Evolutionary conservation across 1,140 invertebrate genomes (phyloP).

Genomic region (Danaus plexippus): DNA sequence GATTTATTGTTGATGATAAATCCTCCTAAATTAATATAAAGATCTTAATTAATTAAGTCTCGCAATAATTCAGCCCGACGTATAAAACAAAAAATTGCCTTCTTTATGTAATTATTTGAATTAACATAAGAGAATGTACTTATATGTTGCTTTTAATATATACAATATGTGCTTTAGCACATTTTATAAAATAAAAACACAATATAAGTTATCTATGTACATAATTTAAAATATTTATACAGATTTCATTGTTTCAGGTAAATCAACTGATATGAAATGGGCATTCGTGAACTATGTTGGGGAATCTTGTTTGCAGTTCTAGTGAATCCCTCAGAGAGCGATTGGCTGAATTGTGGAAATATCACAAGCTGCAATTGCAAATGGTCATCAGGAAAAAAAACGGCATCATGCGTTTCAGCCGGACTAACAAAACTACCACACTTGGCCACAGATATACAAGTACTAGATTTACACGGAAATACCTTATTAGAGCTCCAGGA

Average conservation of each 20-base stretch:
- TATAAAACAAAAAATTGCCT: no score
- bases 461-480: constrained; percentile 86
- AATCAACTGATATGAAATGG: constrained; percentile 56
- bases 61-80: no score
- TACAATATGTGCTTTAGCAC: no score
- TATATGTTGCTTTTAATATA: no score
- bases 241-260: constrained; percentile 48
- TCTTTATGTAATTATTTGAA: no score
- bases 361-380: constrained; percentile 84
- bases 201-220: no score
- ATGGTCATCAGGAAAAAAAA: constrained; percentile 91
- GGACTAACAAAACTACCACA: constrained; percentile 81
- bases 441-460: constrained; percentile 86
- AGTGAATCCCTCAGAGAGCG: constrained; percentile 58
- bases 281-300: constrained; percentile 43
- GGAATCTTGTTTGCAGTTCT: constrained; percentile 43
- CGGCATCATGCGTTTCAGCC: constrained; percentile 83
- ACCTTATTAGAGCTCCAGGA: constrained; percentile 79
- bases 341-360: constrained; percentile 85
- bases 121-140: no score
- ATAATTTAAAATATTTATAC: no score
- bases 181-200: no score
- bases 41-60: no score
- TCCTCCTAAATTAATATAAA: no score
- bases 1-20: no score